Evolutionary conservation across 2,113 vertebrate species (phyloP).

Genomic region (Crotalus helleri): DNA sequence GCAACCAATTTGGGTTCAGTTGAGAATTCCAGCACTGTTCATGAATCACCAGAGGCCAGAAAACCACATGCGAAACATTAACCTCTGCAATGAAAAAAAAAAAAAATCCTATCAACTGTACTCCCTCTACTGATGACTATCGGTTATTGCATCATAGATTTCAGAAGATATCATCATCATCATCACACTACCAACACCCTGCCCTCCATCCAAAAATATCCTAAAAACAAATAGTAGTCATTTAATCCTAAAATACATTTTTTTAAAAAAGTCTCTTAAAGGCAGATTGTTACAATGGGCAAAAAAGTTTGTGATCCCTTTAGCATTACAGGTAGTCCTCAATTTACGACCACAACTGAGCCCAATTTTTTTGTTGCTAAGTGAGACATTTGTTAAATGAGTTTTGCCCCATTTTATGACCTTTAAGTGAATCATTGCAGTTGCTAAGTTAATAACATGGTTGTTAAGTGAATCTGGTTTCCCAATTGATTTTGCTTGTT

Average conservation of each 20-base stretch:
- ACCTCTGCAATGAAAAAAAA: background rate
- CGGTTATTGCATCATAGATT: background rate
- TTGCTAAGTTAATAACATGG: background rate
- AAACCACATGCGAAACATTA: background rate
- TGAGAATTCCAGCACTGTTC: rapidly evolving
- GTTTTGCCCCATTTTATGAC: too few species aligned
- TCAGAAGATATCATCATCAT: background rate
- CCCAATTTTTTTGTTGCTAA: too few species aligned
- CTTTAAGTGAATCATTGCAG: background rate
- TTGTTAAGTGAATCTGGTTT: background rate
- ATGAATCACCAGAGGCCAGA: slow-evolving; percentile 19
- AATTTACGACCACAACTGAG: too few species aligned
- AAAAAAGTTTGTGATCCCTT: too few species aligned
- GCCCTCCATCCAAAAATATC: background rate
- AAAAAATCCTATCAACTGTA: background rate
- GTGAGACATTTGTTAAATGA: too few species aligned
- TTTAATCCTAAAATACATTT: too few species aligned
- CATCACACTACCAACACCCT: background rate
- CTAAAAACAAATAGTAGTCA: background rate
- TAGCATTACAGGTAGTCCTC: too few species aligned
- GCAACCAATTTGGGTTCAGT: background rate
- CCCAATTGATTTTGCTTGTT: background rate
- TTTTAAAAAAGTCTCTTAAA: too few species aligned
- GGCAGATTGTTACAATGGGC: too few species aligned
- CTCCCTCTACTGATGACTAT: background rate